Evolutionary conservation across 2,113 vertebrate genomes (phyloP).

Genomic region (Saguinus midas): DNA sequence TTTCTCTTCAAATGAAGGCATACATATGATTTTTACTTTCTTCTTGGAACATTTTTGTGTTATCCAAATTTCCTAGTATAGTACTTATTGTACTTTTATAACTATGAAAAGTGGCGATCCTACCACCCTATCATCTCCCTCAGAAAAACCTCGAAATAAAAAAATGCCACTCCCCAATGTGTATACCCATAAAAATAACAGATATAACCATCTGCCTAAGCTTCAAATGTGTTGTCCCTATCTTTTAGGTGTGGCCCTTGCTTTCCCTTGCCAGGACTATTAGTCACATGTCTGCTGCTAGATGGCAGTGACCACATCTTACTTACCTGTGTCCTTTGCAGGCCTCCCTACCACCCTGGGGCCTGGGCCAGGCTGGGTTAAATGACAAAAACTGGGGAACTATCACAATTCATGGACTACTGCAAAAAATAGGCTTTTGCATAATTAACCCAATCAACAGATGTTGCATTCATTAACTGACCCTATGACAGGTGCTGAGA

Average conservation of each 20-base stretch:
- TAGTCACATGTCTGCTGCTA: neutral
- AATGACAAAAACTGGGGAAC: neutral
- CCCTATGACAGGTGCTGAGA: neutral
- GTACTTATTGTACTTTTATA: neutral
- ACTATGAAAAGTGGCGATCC: neutral
- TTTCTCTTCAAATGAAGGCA: slow-evolving; percentile 35
- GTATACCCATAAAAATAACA: neutral
- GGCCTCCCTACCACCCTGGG: neutral
- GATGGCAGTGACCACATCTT: neutral
- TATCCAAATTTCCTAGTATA: neutral
- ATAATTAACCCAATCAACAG: neutral
- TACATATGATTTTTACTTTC: neutral
- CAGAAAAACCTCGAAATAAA: neutral
- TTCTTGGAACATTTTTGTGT: neutral
- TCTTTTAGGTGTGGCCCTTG: neutral
- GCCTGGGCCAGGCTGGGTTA: neutral
- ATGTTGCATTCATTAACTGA: neutral
- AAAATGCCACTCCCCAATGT: neutral
- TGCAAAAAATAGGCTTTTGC: neutral
- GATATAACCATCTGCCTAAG: neutral
- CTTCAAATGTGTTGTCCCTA: neutral
- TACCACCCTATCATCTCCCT: neutral
- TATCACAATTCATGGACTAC: neutral
- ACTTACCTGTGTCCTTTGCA: neutral
- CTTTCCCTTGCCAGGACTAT: neutral